These are phyloP conservation scores for Phoxinus dragarum DNA, from an alignment of 2,797 vertebrate species.

Conservation along the genomic window DNA sequence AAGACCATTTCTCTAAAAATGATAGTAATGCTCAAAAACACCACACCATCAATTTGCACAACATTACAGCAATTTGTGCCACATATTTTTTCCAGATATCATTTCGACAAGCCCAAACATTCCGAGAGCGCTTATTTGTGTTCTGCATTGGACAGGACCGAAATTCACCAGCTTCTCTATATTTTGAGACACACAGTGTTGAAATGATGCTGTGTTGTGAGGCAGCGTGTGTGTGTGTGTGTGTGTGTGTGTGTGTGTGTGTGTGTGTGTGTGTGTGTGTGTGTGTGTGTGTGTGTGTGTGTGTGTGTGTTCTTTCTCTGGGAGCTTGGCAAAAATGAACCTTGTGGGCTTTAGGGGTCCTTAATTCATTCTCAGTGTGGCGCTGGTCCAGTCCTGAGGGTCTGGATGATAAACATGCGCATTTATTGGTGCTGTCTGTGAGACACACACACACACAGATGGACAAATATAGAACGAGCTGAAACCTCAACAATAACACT, in stretches of 20 bases:
- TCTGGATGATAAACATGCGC: conserved; percentile 6
- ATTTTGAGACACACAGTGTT: not conserved
- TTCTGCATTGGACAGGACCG: not conserved
- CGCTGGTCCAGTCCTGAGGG: conserved; percentile 16
- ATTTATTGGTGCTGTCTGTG: conserved; percentile 16
- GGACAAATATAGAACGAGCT: not conserved
- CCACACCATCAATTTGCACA: not conserved
- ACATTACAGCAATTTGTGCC: not conserved
- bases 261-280: conserved; percentile 1
- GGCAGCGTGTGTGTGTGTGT: not conserved
- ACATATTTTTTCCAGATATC: conserved; percentile 2
- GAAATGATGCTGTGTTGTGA: not conserved
- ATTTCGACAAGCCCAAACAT: not conserved
- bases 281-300: not conserved
- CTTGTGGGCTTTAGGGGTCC: conserved; percentile 22
- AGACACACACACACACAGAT: conserved; percentile 14
- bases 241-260: not conserved
- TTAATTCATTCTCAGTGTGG: conserved; percentile 27
- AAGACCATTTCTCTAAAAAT: not conserved
- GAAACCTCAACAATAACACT: not conserved
- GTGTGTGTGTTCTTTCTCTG: not conserved
- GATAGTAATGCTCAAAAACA: not conserved
- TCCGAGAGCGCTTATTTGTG: not conserved
- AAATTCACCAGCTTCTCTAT: not conserved
- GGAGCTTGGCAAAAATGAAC: conserved; percentile 12